Evolutionary conservation across 2,888 invertebrate genomes (phyloP).

Genomic region (Camponotus fellah): DNA sequence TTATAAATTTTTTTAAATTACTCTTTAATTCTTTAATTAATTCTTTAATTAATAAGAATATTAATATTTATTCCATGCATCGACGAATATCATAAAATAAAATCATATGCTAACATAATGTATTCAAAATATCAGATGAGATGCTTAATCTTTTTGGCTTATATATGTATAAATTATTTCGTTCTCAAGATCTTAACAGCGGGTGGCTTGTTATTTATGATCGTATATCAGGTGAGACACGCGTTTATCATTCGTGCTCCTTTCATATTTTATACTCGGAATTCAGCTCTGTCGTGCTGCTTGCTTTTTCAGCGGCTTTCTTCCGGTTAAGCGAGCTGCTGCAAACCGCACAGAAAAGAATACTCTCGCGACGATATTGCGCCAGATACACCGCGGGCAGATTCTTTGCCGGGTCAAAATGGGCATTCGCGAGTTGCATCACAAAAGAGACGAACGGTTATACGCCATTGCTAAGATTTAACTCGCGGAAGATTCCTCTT

Average conservation of each 20-base stretch:
- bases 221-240: slow-evolving; percentile 22
- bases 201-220: slow-evolving; percentile 20
- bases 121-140: not conserved
- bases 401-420: slow-evolving; percentile 35
- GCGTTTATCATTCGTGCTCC: slow-evolving; percentile 24
- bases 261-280: slow-evolving; percentile 56
- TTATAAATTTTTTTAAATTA: not conserved
- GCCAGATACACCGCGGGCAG: slow-evolving; percentile 4
- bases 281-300: slow-evolving; percentile 67
- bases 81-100: not conserved
- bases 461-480: slow-evolving; percentile 22
- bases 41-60: no score
- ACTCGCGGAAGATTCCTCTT: slow-evolving; percentile 13
- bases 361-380: slow-evolving; percentile 35
- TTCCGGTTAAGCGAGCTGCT: slow-evolving; percentile 67
- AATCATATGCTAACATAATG: not conserved
- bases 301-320: slow-evolving; percentile 67
- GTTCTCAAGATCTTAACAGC: not conserved
- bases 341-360: slow-evolving; percentile 27
- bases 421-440: slow-evolving; percentile 22
- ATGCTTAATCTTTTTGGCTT: not conserved
- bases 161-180: slow-evolving; percentile 32
- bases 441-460: slow-evolving; percentile 38
- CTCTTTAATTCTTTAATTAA: not conserved
- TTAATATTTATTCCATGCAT: not conserved